Evolutionary conservation across 1,140 invertebrate genomes (phyloP).

Genomic region (Bombus pascuorum): DNA sequence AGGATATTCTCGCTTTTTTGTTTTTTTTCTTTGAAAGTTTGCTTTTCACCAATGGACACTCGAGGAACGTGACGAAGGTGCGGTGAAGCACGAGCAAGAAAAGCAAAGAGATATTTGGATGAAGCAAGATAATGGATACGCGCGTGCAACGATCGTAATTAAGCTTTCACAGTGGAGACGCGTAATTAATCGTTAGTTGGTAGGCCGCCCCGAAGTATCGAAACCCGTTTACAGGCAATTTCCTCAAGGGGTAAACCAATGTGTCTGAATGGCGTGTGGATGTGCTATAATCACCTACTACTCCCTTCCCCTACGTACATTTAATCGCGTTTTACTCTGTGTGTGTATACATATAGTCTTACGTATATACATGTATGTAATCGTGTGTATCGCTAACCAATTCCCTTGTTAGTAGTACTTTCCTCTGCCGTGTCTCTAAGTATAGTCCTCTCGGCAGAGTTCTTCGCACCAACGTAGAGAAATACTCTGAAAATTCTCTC

Average conservation of each 20-base stretch:
- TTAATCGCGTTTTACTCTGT: constrained; percentile 58
- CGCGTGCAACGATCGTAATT: constrained; percentile 47
- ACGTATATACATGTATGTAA: constrained; percentile 33
- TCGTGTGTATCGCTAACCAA: constrained; percentile 16
- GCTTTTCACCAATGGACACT: background rate
- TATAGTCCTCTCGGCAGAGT: background rate
- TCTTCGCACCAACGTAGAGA: background rate
- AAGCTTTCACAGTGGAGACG: constrained; percentile 48
- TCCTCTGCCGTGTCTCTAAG: constrained; percentile 21
- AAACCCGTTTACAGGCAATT: constrained; percentile 66
- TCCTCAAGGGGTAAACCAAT: constrained; percentile 72
- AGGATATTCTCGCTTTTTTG: background rate
- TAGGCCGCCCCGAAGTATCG: constrained; percentile 63
- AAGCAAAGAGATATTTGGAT: background rate
- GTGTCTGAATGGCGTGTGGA: constrained; percentile 77
- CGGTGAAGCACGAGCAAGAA: background rate
- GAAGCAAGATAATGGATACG: constrained; percentile 26
- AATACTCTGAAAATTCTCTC: constrained; percentile 9
- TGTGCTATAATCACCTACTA: constrained; percentile 66
- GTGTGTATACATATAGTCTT: constrained; percentile 37
- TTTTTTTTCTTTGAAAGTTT: background rate
- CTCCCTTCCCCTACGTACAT: constrained; percentile 68
- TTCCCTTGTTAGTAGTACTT: background rate
- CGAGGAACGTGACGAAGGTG: background rate
- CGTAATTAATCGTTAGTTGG: constrained; percentile 70